These are phyloP conservation scores for Thamnophis elegans DNA, from an alignment of 2,797 vertebrate genomes.

Conservation along the genomic window DNA sequence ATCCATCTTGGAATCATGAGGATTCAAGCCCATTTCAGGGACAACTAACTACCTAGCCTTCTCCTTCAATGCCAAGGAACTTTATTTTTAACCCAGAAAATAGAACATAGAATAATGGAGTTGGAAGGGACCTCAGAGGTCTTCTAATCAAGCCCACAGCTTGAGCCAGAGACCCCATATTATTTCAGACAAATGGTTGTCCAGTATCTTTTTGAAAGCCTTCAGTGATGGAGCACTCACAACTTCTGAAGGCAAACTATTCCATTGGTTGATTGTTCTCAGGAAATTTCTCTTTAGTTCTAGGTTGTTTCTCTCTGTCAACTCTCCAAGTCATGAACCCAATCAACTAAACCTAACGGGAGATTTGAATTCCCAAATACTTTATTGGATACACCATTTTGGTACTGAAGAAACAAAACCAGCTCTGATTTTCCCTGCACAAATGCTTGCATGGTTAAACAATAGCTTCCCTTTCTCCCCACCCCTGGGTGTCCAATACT, in stretches of 20 bases:
- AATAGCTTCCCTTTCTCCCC: too few relatives aligned
- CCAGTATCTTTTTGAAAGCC: not conserved
- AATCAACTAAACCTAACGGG: too few relatives aligned
- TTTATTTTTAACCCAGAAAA: not conserved
- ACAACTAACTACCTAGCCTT: not conserved
- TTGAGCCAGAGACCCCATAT: not conserved
- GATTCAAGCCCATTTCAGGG: not conserved
- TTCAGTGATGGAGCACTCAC: not conserved
- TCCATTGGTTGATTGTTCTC: not conserved
- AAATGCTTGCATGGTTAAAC: too few relatives aligned
- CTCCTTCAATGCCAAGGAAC: not conserved
- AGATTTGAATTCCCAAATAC: too few relatives aligned
- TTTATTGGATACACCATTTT: too few relatives aligned
- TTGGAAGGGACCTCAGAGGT: not conserved
- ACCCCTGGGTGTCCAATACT: too few relatives aligned
- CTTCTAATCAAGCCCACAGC: not conserved
- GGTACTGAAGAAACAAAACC: too few relatives aligned
- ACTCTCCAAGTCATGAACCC: too few relatives aligned
- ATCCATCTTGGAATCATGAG: not conserved
- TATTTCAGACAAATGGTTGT: not conserved
- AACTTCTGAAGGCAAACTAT: not conserved
- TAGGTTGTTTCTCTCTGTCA: not conserved
- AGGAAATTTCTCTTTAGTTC: not conserved
- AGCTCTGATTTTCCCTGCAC: too few relatives aligned
- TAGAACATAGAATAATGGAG: not conserved